Evolutionary conservation across 2,797 vertebrate species (phyloP).

Genomic region (Syndactyla subalaris): DNA sequence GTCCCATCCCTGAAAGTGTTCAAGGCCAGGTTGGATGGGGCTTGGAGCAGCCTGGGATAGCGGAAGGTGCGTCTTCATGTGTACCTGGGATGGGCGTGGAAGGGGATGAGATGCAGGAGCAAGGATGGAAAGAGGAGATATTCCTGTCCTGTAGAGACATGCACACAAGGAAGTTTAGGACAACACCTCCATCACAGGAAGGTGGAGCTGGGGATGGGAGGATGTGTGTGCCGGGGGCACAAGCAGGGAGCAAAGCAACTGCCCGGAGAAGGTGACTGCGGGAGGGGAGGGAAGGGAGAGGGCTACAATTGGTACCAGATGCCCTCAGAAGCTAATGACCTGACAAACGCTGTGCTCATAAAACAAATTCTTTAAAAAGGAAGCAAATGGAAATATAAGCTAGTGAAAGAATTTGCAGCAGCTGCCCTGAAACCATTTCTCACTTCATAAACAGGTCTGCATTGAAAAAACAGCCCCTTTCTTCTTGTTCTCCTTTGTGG

Average conservation of each 20-base stretch:
- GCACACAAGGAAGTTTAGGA: background rate
- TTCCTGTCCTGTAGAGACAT: background rate
- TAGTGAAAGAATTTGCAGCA: slow-evolving; percentile 81
- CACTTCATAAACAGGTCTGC: slow-evolving; percentile 82
- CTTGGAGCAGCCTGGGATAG: background rate
- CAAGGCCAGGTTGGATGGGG: background rate
- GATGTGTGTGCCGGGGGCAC: background rate
- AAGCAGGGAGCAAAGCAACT: background rate
- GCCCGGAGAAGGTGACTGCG: background rate
- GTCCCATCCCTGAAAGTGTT: background rate
- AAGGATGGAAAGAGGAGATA: background rate
- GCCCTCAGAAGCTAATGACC: slow-evolving; percentile 78
- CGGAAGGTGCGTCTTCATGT: background rate
- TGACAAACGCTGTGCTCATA: slow-evolving; percentile 75
- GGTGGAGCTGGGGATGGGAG: background rate
- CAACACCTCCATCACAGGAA: background rate
- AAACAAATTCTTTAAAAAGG: slow-evolving; percentile 81
- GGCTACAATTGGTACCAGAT: slow-evolving; percentile 77
- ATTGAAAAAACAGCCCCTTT: slow-evolving; percentile 68
- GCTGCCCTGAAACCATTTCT: slow-evolving; percentile 79
- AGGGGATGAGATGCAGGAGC: background rate
- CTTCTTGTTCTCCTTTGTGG: slow-evolving; percentile 63
- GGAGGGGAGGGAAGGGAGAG: slow-evolving; percentile 42
- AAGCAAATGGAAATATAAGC: slow-evolving; percentile 82
- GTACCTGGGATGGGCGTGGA: accelerated